These are phyloP conservation scores for Tringa solitaria DNA, from an alignment of 2,113 vertebrate species.

Conservation along the genomic window DNA sequence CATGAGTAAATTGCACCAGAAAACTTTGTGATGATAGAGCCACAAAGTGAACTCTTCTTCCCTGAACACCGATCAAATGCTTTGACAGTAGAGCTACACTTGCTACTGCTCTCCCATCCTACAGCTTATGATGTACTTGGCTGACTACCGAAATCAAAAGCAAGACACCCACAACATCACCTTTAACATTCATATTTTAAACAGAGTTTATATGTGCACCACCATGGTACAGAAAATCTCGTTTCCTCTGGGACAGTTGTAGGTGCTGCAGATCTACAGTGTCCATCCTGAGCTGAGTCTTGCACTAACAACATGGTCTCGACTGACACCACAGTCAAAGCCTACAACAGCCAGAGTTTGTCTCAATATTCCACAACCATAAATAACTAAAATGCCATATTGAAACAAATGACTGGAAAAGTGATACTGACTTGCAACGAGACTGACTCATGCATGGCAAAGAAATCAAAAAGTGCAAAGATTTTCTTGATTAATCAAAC, in stretches of 20 bases:
- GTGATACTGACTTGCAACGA: not conserved
- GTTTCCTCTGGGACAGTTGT: accelerated
- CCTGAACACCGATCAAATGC: not conserved
- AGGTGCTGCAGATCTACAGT: not conserved
- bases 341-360: not conserved
- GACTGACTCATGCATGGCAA: not conserved
- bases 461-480: not conserved
- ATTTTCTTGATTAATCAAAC: not conserved
- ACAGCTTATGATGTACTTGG: accelerated
- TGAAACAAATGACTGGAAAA: not conserved
- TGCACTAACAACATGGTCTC: not conserved
- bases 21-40: not conserved
- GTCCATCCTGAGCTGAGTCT: not conserved
- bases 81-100: not conserved
- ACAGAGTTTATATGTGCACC: not conserved
- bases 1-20: accelerated
- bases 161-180: not conserved
- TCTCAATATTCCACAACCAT: not conserved
- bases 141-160: not conserved
- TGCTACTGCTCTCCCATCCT: not conserved
- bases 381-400: not conserved
- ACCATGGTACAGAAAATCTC: not conserved
- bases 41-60: not conserved
- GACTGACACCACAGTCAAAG: not conserved
- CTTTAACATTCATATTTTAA: not conserved